phyloP scores from a whole-genome alignment of 2,888 invertebrate species.

The Campoplex capitator region DNA sequence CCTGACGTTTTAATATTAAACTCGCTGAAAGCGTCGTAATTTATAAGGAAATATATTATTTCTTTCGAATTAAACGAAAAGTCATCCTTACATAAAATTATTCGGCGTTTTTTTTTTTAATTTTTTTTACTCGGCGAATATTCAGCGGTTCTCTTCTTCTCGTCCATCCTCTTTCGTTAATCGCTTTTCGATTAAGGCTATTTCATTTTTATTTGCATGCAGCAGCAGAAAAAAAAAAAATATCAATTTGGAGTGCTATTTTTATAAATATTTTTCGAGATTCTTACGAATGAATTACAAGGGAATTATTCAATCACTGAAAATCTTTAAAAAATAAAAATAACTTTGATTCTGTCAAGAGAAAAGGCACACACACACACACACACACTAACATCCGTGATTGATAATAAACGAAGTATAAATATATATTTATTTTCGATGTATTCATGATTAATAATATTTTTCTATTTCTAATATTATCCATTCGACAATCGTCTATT shows the following conservation, averaged over 20 bases:
- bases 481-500: not conserved
- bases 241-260: not conserved
- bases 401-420: too few species aligned
- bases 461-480: not conserved
- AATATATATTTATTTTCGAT: not conserved
- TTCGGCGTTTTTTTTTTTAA: not conserved
- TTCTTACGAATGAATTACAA: not conserved
- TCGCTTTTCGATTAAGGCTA: not conserved
- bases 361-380: not conserved
- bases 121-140: not conserved
- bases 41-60: slow-evolving; percentile 10
- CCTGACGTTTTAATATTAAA: slow-evolving; percentile 27
- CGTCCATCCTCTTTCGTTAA: not conserved
- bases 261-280: not conserved
- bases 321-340: not conserved
- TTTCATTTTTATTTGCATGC: not conserved
- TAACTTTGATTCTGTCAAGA: not conserved
- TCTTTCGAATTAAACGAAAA: slow-evolving; percentile 12
- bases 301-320: not conserved
- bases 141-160: not conserved
- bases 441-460: not conserved
- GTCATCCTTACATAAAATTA: not conserved
- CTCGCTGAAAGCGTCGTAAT: slow-evolving; percentile 29
- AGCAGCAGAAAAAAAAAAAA: not conserved
- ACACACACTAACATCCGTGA: too few species aligned